These are phyloP conservation scores for Laticauda colubrina DNA, from an alignment of 2,113 vertebrate species.

Conservation along the genomic window DNA sequence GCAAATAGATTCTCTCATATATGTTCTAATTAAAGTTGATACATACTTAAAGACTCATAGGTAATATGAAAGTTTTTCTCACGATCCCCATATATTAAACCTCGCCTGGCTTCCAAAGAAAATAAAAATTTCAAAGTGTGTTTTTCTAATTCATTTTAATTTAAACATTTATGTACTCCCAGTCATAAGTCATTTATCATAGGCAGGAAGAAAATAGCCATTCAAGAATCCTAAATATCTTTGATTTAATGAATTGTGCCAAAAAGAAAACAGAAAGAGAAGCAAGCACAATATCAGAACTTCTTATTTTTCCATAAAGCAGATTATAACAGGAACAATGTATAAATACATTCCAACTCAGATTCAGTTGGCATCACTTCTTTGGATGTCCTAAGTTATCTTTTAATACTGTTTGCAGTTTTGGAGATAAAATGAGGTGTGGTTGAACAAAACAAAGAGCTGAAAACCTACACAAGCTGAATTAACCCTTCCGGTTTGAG, in stretches of 20 bases:
- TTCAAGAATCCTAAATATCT: no score
- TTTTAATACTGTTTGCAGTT: background rate
- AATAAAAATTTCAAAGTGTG: background rate
- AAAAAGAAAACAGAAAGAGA: background rate
- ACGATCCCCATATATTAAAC: no score
- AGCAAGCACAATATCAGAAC: background rate
- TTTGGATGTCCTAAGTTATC: background rate
- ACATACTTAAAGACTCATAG: background rate
- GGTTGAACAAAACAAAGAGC: background rate
- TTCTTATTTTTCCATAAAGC: background rate
- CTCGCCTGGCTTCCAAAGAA: background rate
- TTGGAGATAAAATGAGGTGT: background rate
- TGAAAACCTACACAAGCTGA: background rate
- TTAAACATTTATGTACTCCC: background rate
- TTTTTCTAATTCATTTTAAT: background rate
- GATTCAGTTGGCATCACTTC: background rate
- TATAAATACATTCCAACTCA: background rate
- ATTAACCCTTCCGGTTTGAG: background rate
- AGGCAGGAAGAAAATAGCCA: background rate
- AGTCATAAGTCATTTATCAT: background rate
- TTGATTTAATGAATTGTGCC: background rate
- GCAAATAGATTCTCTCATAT: background rate
- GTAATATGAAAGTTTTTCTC: background rate
- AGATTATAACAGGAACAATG: background rate
- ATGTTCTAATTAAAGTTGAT: background rate